Evolutionary conservation across 2,113 vertebrate species (phyloP), one percentile per base, ranked within the genome.

Genomic region (Microtus ochrogaster): DNA sequence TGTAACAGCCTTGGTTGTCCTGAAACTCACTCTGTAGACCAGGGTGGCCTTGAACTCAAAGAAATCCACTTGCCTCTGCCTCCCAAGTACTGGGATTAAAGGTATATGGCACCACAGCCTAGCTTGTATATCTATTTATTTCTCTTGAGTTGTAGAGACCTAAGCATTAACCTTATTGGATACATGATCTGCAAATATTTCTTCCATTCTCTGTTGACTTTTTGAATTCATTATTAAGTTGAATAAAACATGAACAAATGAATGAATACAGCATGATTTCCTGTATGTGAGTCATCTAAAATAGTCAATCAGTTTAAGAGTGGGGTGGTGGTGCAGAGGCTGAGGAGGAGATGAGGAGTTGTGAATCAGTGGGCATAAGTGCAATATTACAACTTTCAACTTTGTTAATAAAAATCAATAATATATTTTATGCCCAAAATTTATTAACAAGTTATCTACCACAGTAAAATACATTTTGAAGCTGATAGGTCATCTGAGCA

Each of bases 141-240:
- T 55, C 33, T 72, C 68, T 89, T 58, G 36, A 74, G 17, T 89
- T 74, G 4, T 68, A 78, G 39, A 24, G 66, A 24, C 78, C 82
- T 96, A 90, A 47, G 66, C 91, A 73, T 93, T 78, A 58, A 74
- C 11, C 13, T 90, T 90, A 28, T 65, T 30, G 76, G 22, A 87
- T 65, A 77, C 2, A 21, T 70, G 28, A 47, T 68, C 68, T 88
- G 22, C 70, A 58, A 92, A 58, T 91, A 85, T 74, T 91, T 65
- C 91, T 88, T 36, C 14, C 22, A 74, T 74, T 65, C 63, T 44
- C n/a, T 44, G 7, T 79, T 77, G 21, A 55, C 55, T 22, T 72
- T 94, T 93, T 91, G 1, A 84, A 26, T 93, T 74, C 77, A 11
- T 49, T 73, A 58, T 61, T 72, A 91, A 90, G n/a, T 88, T 24